Percentiles rank a stretch among this genome's conserved stretches.
These are phyloP conservation scores for Therioaphis trifolii DNA, from an alignment of 2,888 invertebrate genomes.

Conservation along the genomic window DNA sequence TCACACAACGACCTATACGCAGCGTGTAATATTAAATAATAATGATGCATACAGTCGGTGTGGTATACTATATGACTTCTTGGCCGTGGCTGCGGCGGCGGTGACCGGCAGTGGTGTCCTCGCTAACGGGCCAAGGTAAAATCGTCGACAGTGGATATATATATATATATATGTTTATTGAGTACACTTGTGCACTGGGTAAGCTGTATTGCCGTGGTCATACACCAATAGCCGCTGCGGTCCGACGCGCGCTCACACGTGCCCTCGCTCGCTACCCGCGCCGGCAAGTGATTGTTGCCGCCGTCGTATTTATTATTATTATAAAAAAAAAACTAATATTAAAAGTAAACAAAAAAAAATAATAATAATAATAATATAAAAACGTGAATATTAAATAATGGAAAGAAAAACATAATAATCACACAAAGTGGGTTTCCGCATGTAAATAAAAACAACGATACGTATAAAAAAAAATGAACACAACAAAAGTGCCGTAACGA, in stretches of 20 bases:
- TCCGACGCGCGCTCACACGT: slow-evolving; percentile 10
- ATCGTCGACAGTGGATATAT: background rate
- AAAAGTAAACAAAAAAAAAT: background rate
- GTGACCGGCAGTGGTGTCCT: slow-evolving; percentile 32
- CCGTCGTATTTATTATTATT: slow-evolving; percentile 6
- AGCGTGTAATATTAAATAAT: slow-evolving; percentile 18
- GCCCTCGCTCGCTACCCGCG: slow-evolving; percentile 32
- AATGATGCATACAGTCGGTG: slow-evolving; percentile 16
- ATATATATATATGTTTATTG: background rate
- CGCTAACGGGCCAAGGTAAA: slow-evolving; percentile 40
- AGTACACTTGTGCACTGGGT: background rate
- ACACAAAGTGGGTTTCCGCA: background rate
- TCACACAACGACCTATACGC: background rate
- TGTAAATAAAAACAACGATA: background rate
- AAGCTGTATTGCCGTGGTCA: slow-evolving; percentile 16
- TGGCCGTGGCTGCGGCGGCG: slow-evolving; percentile 24
- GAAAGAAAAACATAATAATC: background rate
- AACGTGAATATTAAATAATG: background rate
- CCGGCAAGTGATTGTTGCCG: slow-evolving; percentile 40
- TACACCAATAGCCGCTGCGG: slow-evolving; percentile 18
- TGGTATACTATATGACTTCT: slow-evolving; percentile 16
- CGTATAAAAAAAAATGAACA: background rate
- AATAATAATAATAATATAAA: slow-evolving; percentile 3
- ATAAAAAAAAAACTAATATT: slow-evolving; percentile 15
- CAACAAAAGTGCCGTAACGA: no score